A percentile compares a stretch with the other conserved stretches of the same genome.
These are phyloP conservation scores for Netelia virgata DNA, from an alignment of 2,888 invertebrate genomes.

Conservation along the genomic window DNA sequence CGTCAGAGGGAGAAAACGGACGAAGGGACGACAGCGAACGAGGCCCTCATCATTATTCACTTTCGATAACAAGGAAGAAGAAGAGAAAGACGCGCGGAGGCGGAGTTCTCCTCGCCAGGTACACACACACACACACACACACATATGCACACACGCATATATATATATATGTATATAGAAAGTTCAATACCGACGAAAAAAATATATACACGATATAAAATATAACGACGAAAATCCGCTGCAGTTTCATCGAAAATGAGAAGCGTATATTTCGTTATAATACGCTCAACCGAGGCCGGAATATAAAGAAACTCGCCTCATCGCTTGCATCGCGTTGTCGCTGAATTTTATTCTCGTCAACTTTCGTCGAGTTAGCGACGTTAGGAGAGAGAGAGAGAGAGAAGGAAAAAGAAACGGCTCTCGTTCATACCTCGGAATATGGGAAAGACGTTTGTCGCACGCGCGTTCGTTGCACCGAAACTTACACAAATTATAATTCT, in stretches of 20 bases:
- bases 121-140: not conserved
- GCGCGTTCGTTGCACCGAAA: constrained; percentile 45
- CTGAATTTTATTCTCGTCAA: constrained; percentile 71
- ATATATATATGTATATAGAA: not conserved
- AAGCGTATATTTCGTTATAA: constrained; percentile 47
- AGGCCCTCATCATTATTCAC: constrained; percentile 61
- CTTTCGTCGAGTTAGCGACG: constrained; percentile 50
- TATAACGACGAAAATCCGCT: constrained; percentile 9
- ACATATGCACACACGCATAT: not conserved
- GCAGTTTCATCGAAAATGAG: constrained; percentile 35
- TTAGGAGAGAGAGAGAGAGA: constrained; percentile 22
- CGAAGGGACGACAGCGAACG: constrained; percentile 34
- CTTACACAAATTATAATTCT: constrained; percentile 68
- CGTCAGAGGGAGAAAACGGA: constrained; percentile 5
- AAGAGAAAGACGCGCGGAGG: constrained; percentile 32
- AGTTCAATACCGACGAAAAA: constrained; percentile 22
- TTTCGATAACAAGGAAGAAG: constrained; percentile 59
- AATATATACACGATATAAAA: constrained; percentile 32
- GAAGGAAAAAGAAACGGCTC: constrained; percentile 17
- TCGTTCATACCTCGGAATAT: not conserved
- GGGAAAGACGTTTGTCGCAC: constrained; percentile 7
- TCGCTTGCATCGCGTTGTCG: constrained; percentile 68
- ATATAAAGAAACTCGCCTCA: constrained; percentile 65
- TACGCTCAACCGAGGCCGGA: constrained; percentile 12
- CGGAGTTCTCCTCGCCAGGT: not conserved